These are phyloP conservation scores for Chionomys nivalis DNA, from an alignment of 2,113 vertebrate genomes.

Conservation along the genomic window DNA sequence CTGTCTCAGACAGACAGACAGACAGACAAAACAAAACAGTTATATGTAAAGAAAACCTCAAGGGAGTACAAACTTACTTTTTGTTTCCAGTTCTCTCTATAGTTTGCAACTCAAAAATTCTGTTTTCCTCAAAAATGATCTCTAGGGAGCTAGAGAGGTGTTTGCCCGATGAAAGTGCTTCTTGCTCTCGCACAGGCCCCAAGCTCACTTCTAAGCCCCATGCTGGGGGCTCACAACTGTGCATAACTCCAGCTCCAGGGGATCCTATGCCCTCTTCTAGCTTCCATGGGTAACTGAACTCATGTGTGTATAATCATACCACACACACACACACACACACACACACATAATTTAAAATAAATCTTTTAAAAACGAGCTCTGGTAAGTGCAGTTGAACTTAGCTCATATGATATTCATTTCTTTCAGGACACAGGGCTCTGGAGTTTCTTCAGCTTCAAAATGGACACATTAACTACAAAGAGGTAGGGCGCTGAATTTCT, in stretches of 20 bases:
- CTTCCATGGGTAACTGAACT: not conserved
- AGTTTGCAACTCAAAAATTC: not conserved
- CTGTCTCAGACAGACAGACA: not conserved
- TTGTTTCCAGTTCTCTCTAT: not conserved
- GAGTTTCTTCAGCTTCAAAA: conserved; percentile 84
- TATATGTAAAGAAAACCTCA: not conserved
- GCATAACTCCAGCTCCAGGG: no score
- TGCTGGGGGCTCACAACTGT: no score
- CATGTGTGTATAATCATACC: not conserved
- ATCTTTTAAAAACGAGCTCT: not conserved
- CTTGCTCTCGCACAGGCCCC: not conserved
- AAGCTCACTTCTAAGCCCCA: not conserved
- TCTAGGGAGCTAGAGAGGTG: not conserved
- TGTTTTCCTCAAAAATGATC: not conserved
- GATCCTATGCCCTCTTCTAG: not conserved
- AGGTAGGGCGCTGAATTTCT: conserved; percentile 80
- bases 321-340: not conserved
- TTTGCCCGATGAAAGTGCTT: not conserved
- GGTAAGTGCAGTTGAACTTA: not conserved
- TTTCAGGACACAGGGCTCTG: conserved; percentile 88
- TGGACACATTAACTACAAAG: conserved; percentile 84
- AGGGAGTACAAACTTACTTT: not conserved
- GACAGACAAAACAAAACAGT: not conserved
- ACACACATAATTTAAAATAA: not conserved
- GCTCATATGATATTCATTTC: conserved; percentile 41